Evolutionary conservation across 2,113 vertebrate genomes (phyloP).

Genomic region (Pachyramphus minor): DNA sequence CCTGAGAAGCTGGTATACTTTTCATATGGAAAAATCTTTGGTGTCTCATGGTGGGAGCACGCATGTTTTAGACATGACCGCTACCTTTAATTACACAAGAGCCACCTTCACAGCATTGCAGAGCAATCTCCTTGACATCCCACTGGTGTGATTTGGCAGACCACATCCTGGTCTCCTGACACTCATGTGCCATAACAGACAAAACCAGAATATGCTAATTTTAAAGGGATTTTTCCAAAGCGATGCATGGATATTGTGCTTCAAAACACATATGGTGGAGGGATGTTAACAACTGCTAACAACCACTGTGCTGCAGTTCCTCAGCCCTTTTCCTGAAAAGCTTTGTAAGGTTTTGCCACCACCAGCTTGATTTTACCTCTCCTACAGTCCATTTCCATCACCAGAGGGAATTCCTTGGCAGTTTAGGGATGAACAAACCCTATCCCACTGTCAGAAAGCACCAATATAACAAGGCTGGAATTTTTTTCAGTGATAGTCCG

Average conservation of each 20-base stretch:
- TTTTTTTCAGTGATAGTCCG: not conserved
- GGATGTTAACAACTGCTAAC: not conserved
- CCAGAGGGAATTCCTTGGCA: not conserved
- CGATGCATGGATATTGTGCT: not conserved
- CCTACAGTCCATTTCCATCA: rapidly evolving
- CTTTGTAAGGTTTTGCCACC: not conserved
- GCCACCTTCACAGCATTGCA: rapidly evolving
- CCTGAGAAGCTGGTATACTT: not conserved
- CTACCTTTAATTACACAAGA: not conserved
- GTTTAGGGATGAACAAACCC: not conserved
- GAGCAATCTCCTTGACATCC: not conserved
- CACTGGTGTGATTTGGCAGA: not conserved
- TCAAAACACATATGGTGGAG: rapidly evolving
- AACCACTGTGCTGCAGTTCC: rapidly evolving
- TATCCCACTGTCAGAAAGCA: not conserved
- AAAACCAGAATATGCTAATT: not conserved
- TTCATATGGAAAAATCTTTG: not conserved
- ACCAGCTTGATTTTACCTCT: not conserved
- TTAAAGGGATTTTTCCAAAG: not conserved
- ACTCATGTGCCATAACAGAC: not conserved
- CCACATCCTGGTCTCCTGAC: rapidly evolving
- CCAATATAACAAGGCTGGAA: not conserved
- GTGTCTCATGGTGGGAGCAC: not conserved
- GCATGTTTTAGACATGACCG: rapidly evolving
- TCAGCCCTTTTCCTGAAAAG: not conserved